Conservation (phyloP, 2,888 invertebrate genomes). For the Vanessa cardui region DNA sequence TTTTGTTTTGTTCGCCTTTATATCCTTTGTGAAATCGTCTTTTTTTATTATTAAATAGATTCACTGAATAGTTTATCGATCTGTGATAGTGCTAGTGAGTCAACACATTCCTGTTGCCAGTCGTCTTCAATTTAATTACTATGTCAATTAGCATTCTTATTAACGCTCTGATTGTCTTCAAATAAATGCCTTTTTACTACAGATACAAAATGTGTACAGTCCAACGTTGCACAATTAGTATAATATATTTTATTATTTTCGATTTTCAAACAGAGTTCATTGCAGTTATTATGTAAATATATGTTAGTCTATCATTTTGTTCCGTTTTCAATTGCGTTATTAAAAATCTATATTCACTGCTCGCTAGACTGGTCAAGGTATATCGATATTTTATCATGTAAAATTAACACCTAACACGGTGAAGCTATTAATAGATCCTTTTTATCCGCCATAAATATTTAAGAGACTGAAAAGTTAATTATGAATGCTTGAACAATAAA, state of each 20-base stretch:
- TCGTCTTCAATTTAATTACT: constrained; percentile 46
- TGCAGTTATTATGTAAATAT: background rate
- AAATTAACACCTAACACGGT: background rate
- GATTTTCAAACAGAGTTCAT: background rate
- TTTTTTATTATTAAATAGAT: background rate
- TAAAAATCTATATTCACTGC: constrained; percentile 16
- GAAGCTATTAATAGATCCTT: background rate
- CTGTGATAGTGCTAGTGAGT: constrained; percentile 26
- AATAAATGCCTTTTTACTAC: constrained; percentile 15
- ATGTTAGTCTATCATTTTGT: background rate
- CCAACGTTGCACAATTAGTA: constrained; percentile 2
- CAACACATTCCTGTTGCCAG: constrained; percentile 28
- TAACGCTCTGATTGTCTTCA: constrained; percentile 50
- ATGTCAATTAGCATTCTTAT: constrained; percentile 57
- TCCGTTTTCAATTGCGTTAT: constrained; percentile 14
- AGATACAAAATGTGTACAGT: background rate
- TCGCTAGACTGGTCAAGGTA: constrained; percentile 15
- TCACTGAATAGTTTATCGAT: constrained; percentile 9
- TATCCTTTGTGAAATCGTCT: constrained; percentile 24
- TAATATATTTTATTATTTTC: background rate
- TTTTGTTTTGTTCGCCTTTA: constrained; percentile 12
- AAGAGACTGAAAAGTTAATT: background rate
- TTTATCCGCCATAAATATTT: background rate
- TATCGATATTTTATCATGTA: constrained; percentile 10
- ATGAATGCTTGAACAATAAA: background rate